phyloP scores from a whole-genome alignment of 2,113 vertebrate genomes.

The Mixornis gularis region DNA sequence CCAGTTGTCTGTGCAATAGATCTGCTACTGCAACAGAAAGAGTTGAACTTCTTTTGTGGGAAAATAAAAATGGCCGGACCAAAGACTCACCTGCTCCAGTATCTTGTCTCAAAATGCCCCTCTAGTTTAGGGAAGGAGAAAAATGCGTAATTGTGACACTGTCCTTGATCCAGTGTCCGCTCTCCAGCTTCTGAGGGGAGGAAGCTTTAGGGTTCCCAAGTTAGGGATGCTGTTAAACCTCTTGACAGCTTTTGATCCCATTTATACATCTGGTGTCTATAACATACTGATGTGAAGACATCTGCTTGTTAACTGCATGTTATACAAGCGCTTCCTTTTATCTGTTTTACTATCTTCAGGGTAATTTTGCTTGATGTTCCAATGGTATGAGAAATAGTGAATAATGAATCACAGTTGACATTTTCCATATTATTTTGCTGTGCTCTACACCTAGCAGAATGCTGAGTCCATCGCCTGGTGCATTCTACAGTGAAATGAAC shows the following conservation, averaged over 20 bases:
- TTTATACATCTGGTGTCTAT: background rate
- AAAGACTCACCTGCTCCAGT: background rate
- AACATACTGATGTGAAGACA: background rate
- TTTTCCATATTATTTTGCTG: background rate
- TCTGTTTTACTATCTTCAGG: background rate
- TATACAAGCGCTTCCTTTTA: background rate
- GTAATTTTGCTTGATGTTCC: background rate
- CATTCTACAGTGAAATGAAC: background rate
- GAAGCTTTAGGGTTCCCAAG: background rate
- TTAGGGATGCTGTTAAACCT: background rate
- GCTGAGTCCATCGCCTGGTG: background rate
- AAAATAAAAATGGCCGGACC: background rate
- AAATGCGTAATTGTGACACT: background rate
- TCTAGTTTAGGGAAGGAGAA: background rate
- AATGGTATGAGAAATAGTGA: background rate
- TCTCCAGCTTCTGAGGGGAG: background rate
- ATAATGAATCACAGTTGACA: background rate
- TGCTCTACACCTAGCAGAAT: background rate
- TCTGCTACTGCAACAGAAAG: background rate
- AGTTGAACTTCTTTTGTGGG: background rate
- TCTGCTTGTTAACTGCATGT: background rate
- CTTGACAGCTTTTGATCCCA: background rate
- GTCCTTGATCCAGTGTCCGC: accelerated
- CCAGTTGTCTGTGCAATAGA: background rate
- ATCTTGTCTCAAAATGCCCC: background rate